phyloP scores from a whole-genome alignment of 2,797 vertebrate genomes.

The Halcyon badia region DNA sequence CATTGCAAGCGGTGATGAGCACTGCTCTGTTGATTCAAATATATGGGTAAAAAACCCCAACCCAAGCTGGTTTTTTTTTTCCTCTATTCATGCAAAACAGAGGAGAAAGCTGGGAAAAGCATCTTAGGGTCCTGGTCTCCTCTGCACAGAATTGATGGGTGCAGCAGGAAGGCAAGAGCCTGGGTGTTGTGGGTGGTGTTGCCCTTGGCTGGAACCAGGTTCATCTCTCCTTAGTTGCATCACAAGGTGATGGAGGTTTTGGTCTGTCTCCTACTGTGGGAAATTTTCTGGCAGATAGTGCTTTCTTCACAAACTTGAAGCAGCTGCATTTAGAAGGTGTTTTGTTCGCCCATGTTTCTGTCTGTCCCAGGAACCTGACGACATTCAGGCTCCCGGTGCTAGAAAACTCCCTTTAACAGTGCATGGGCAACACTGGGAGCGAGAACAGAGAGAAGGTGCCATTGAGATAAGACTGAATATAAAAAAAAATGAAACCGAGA shows the following conservation, averaged over 20 bases:
- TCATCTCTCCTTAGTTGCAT: background rate
- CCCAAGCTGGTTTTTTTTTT: fast-evolving
- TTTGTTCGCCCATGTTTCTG: background rate
- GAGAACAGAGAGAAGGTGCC: background rate
- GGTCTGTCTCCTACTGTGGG: background rate
- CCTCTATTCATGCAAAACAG: background rate
- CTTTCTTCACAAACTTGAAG: background rate
- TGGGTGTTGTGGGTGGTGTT: background rate
- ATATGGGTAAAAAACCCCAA: fast-evolving
- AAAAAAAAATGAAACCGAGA: background rate
- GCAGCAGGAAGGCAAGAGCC: background rate
- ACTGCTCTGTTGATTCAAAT: background rate
- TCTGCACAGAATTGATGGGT: background rate
- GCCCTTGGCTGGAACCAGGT: fast-evolving
- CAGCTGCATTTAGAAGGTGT: background rate
- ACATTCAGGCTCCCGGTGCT: background rate
- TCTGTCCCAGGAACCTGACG: fast-evolving
- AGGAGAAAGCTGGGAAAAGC: background rate
- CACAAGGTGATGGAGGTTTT: background rate
- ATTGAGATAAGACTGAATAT: background rate
- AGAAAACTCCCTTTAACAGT: background rate
- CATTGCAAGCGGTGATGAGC: background rate
- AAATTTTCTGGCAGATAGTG: background rate
- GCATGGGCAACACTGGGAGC: background rate
- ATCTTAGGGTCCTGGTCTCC: too few relatives aligned